Evolutionary conservation across 1,140 invertebrate species (phyloP).

Genomic region (Spodoptera frugiperda): DNA sequence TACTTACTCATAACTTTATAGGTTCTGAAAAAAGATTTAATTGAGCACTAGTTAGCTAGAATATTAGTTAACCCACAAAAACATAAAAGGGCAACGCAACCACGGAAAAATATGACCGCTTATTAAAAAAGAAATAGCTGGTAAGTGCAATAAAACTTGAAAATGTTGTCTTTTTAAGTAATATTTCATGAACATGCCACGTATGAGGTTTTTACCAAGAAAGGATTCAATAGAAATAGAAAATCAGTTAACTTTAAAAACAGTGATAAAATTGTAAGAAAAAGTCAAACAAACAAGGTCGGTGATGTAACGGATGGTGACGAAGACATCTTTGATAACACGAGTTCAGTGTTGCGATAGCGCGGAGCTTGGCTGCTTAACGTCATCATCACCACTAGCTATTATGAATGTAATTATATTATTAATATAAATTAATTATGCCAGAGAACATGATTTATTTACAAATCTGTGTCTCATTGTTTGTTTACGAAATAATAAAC

Average conservation of each 20-base stretch:
- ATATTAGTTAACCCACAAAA: too few relatives aligned
- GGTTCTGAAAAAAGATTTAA: neutral
- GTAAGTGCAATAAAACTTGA: too few relatives aligned
- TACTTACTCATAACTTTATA: neutral
- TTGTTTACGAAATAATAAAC: slow-evolving; percentile 44
- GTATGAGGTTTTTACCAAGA: too few relatives aligned
- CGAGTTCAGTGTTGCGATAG: slow-evolving; percentile 56
- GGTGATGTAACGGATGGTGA: slow-evolving; percentile 74
- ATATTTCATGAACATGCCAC: neutral
- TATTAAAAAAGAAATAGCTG: too few relatives aligned
- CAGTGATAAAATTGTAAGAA: slow-evolving; percentile 40
- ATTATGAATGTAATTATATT: slow-evolving; percentile 52
- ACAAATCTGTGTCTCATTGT: slow-evolving; percentile 47
- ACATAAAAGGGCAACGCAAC: too few relatives aligned
- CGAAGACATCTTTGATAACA: slow-evolving; percentile 63
- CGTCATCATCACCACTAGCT: slow-evolving; percentile 55
- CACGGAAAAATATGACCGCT: too few relatives aligned
- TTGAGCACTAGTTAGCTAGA: neutral
- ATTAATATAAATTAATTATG: slow-evolving; percentile 52
- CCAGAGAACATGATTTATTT: slow-evolving; percentile 53
- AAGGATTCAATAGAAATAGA: neutral
- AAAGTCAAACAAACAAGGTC: slow-evolving; percentile 80
- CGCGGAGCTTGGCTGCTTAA: slow-evolving; percentile 36
- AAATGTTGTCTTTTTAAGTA: neutral
- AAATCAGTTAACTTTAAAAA: slow-evolving; percentile 32